Conservation (phyloP, 2,797 vertebrate species). For the Zonotrichia albicollis region DNA sequence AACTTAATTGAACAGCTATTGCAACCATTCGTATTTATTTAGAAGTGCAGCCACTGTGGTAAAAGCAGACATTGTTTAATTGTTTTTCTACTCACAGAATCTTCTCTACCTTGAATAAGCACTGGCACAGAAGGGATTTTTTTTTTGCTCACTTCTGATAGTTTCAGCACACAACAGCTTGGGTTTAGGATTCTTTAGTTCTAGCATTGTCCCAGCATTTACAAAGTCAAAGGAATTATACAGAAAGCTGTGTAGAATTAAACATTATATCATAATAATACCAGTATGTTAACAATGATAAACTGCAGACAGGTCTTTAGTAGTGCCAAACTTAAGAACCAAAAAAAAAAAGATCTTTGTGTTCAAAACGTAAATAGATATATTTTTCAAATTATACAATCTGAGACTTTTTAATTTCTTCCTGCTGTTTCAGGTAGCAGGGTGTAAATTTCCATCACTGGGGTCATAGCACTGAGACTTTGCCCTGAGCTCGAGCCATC, state of each 20-base stretch:
- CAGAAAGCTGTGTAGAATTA: neutral
- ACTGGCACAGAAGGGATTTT: neutral
- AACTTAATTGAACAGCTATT: constrained; percentile 17
- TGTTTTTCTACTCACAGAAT: neutral
- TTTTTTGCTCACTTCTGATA: neutral
- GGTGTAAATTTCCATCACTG: neutral
- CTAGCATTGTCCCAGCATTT: neutral
- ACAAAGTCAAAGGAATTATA: neutral
- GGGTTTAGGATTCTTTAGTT: neutral
- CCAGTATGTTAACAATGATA: neutral
- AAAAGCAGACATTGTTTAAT: neutral
- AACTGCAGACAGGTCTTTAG: neutral
- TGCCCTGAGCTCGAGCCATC: neutral
- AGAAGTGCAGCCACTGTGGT: neutral
- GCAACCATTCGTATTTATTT: neutral
- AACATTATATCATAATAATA: neutral
- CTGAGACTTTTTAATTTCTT: neutral
- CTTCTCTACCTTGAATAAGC: neutral
- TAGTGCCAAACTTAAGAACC: neutral
- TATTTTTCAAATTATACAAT: neutral
- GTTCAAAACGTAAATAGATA: neutral
- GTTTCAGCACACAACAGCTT: neutral
- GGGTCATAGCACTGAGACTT: neutral
- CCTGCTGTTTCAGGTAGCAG: neutral
- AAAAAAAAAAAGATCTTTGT: neutral